phyloP scores from a whole-genome alignment of 1,140 invertebrate species.

The Brachionus asplanchnoidis region DNA sequence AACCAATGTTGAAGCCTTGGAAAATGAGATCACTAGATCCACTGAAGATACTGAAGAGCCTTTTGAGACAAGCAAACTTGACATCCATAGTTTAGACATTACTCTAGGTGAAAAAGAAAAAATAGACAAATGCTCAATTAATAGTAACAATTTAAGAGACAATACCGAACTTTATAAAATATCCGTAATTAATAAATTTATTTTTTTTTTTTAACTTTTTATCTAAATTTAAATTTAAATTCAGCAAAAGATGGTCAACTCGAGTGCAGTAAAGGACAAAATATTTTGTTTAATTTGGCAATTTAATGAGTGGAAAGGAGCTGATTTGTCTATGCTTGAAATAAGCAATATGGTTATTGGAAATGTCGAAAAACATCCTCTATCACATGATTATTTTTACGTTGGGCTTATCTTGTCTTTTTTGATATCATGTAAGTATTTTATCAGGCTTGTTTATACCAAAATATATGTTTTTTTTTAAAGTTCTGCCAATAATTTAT shows the following conservation, averaged over 20 bases:
- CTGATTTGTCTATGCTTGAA: slow-evolving; percentile 39
- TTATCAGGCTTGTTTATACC: not conserved
- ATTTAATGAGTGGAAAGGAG: slow-evolving; percentile 37
- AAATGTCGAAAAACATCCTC: slow-evolving; percentile 9
- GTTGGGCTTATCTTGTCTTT: not conserved
- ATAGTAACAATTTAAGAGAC: not conserved
- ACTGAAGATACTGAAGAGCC: not conserved
- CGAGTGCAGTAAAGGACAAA: slow-evolving; percentile 21
- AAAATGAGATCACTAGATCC: not conserved
- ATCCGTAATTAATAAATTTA: not conserved
- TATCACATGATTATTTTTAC: slow-evolving; percentile 32
- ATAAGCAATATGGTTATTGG: slow-evolving; percentile 27
- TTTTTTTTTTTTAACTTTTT: not conserved
- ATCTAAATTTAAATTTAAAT: not conserved
- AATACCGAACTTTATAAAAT: not conserved
- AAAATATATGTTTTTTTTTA: not conserved
- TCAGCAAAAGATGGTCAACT: not conserved
- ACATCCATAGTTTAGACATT: not conserved
- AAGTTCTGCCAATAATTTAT: slow-evolving; percentile 27
- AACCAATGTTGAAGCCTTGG: not conserved
- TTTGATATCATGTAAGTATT: not conserved
- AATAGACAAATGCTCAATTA: not conserved
- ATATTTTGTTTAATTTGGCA: slow-evolving; percentile 37
- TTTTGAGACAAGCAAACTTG: not conserved
- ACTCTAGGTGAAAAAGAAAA: not conserved